A percentile compares a stretch with the other conserved stretches of the same genome.
These are phyloP conservation scores for Drosophila hydei DNA, from an alignment of 1,140 invertebrate genomes.

Conservation along the genomic window DNA sequence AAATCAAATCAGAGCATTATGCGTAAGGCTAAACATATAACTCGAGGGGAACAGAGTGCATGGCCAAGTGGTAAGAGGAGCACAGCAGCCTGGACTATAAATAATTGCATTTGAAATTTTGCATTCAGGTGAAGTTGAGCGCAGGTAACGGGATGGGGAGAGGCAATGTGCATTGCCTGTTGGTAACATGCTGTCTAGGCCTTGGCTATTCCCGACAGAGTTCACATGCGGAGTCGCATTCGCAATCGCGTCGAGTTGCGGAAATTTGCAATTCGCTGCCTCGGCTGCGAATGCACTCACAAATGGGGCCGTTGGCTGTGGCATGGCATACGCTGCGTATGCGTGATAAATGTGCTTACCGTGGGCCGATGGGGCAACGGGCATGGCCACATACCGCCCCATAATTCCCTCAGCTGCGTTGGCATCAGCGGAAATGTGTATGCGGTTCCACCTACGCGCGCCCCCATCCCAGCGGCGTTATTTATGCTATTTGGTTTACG, in stretches of 20 bases:
- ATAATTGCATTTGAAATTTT: constrained; percentile 58
- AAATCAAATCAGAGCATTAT: not conserved
- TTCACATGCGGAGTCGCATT: constrained; percentile 54
- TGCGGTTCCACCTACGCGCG: constrained; percentile 50
- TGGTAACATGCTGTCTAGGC: constrained; percentile 28
- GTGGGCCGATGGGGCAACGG: constrained; percentile 25
- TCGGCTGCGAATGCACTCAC: constrained; percentile 15
- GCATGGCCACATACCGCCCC: constrained; percentile 14
- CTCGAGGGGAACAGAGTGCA: constrained; percentile 28
- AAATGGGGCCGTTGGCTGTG: constrained; percentile 21
- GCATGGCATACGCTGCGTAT: constrained; percentile 69
- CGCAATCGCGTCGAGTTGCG: constrained; percentile 56
- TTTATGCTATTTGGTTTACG: constrained; percentile 73
- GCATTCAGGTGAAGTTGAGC: constrained; percentile 35
- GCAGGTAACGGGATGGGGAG: not conserved
- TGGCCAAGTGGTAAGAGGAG: constrained; percentile 30
- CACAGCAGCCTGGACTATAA: constrained; percentile 43
- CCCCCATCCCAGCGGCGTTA: constrained; percentile 48
- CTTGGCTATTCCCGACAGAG: constrained; percentile 40
- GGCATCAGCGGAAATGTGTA: constrained; percentile 57
- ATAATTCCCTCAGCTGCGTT: not conserved
- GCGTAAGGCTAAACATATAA: not conserved
- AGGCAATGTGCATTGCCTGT: not conserved
- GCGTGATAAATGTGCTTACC: constrained; percentile 70
- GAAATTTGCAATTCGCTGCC: constrained; percentile 72